Conservation (phyloP, 2,888 invertebrate genomes). For the Heteropelma amictum region DNA sequence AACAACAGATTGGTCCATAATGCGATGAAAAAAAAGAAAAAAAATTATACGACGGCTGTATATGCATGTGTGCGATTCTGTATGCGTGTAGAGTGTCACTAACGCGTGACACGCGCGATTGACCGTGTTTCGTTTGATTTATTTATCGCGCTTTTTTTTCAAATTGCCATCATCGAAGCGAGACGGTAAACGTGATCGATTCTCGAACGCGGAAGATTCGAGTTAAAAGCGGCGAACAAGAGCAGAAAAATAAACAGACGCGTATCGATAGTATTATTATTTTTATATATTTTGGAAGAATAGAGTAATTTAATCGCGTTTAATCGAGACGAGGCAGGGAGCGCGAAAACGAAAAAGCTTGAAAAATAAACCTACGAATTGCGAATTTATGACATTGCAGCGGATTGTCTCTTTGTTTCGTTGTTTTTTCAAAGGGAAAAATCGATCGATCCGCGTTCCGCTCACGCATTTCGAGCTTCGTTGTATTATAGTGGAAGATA, state of each 20-base stretch:
- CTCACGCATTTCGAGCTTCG: constrained; percentile 59
- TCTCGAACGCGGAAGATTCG: no score
- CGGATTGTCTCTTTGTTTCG: neutral
- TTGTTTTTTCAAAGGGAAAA: neutral
- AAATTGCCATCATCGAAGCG: no score
- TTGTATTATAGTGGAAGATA: constrained; percentile 66
- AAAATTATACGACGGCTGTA: neutral
- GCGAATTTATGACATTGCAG: constrained; percentile 3
- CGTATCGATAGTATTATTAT: constrained; percentile 71
- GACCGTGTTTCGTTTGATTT: no score
- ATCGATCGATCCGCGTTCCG: neutral
- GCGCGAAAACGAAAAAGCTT: constrained; percentile 38
- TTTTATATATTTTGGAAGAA: constrained; percentile 67
- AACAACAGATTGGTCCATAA: no score
- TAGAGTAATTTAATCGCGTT: constrained; percentile 61
- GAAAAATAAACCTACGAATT: neutral
- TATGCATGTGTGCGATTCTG: neutral
- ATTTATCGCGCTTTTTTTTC: no score
- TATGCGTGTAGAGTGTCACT: neutral
- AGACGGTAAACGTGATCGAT: no score
- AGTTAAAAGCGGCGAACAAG: neutral
- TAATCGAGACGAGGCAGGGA: constrained; percentile 29
- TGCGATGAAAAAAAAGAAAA: no score
- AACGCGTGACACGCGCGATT: no score
- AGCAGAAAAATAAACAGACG: constrained; percentile 38